Conservation (phyloP, 2,113 vertebrate genomes). For the Nesogale talazaci region DNA sequence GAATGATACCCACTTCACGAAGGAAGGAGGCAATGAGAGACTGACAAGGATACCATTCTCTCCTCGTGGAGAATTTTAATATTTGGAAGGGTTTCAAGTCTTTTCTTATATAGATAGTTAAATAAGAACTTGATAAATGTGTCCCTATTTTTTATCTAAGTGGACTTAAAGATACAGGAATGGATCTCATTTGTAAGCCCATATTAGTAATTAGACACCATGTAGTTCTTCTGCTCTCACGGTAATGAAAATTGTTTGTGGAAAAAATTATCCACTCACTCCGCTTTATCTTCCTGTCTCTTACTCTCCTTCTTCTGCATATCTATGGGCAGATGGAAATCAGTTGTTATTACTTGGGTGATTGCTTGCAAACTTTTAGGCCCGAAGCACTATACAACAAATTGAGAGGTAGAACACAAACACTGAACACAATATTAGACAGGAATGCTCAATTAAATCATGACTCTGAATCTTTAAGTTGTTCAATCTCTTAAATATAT, state of each 20-base stretch:
- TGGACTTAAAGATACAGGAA: no score
- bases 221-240: not conserved
- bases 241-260: not conserved
- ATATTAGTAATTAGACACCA: not conserved
- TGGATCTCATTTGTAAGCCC: no score
- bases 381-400: not conserved
- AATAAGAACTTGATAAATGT: no score
- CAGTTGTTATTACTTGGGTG: not conserved
- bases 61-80: not conserved
- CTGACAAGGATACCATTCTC: rapidly evolving
- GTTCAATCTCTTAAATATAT: not conserved
- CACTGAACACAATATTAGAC: not conserved
- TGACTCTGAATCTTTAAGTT: not conserved
- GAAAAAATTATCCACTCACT: not conserved
- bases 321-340: not conserved
- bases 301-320: not conserved
- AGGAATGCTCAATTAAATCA: not conserved
- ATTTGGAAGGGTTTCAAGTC: no score
- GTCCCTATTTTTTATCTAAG: no score
- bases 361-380: not conserved
- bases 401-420: not conserved
- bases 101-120: no score
- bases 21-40: not conserved
- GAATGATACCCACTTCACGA: not conserved
- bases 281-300: not conserved